phyloP scores from a whole-genome alignment of 2,113 vertebrate species.

The Mesembrinibis cayennensis region DNA sequence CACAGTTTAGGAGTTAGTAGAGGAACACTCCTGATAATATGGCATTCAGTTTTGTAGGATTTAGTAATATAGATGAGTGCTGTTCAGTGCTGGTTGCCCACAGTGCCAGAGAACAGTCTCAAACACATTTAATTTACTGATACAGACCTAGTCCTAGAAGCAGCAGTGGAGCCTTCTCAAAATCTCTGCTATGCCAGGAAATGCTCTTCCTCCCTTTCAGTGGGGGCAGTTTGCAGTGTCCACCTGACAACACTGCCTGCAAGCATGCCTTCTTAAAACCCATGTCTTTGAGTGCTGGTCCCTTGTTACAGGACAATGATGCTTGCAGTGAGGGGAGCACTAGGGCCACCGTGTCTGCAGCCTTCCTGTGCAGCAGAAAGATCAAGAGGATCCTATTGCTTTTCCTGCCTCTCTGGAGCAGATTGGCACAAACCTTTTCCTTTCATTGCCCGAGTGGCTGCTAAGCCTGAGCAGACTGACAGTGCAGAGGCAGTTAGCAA shows the following conservation, averaged over 20 bases:
- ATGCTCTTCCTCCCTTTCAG: neutral
- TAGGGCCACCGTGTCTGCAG: neutral
- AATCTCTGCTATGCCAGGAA: neutral
- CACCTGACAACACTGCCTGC: neutral
- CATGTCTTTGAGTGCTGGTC: neutral
- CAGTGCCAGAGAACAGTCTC: neutral
- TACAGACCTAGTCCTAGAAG: neutral
- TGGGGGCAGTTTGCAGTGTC: neutral
- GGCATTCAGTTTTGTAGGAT: neutral
- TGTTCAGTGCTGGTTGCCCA: neutral
- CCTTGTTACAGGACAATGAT: neutral
- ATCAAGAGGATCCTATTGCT: neutral
- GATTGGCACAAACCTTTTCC: neutral
- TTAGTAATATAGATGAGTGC: neutral
- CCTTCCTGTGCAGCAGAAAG: neutral
- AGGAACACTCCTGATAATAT: neutral
- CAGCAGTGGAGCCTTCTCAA: neutral
- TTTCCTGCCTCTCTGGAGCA: neutral
- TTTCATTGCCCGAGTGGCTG: neutral
- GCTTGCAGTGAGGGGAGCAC: neutral
- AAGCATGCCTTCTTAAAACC: rapidly evolving
- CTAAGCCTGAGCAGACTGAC: neutral
- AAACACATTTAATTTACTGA: neutral
- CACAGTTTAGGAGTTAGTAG: neutral
- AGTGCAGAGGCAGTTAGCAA: neutral